A percentile compares a stretch with the other conserved stretches of the same genome.
phyloP scores from a whole-genome alignment of 2,113 vertebrate species.

The Oncorhynchus clarkii region DNA sequence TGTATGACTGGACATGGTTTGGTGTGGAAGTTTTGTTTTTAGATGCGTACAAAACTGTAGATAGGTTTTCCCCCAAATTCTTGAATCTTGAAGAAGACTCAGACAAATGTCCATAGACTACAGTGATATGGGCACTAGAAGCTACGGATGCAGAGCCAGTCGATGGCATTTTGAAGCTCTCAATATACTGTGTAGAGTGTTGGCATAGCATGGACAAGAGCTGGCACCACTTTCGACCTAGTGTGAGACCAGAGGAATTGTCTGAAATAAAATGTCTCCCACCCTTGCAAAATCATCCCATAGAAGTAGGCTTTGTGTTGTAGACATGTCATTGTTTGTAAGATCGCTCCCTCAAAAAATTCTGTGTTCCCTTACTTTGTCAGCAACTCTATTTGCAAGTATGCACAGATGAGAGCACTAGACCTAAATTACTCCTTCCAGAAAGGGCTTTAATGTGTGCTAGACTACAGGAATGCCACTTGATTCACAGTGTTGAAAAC shows the following conservation, averaged over 20 bases:
- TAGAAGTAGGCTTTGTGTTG: neutral
- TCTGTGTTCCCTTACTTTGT: neutral
- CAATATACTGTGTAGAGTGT: constrained; percentile 77
- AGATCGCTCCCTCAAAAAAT: neutral
- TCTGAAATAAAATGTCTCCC: neutral
- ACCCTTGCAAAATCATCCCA: neutral
- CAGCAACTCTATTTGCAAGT: neutral
- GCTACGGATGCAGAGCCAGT: constrained; percentile 31
- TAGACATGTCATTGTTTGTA: neutral
- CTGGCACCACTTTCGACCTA: constrained; percentile 79
- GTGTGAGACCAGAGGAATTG: neutral
- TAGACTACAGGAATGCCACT: constrained; percentile 5
- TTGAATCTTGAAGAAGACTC: neutral
- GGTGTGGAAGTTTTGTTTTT: neutral
- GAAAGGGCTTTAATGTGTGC: constrained; percentile 14
- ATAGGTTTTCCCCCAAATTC: neutral
- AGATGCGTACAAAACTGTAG: too few species aligned
- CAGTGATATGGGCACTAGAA: constrained; percentile 34
- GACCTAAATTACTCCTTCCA: neutral
- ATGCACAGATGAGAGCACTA: neutral
- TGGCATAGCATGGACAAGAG: constrained; percentile 75
- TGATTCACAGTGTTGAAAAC: neutral
- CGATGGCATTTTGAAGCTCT: constrained; percentile 66
- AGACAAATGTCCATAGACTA: constrained; percentile 14
- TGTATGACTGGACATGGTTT: neutral